These are phyloP conservation scores for Hoplostethus atlanticus DNA, from an alignment of 2,797 vertebrate genomes.

Conservation along the genomic window DNA sequence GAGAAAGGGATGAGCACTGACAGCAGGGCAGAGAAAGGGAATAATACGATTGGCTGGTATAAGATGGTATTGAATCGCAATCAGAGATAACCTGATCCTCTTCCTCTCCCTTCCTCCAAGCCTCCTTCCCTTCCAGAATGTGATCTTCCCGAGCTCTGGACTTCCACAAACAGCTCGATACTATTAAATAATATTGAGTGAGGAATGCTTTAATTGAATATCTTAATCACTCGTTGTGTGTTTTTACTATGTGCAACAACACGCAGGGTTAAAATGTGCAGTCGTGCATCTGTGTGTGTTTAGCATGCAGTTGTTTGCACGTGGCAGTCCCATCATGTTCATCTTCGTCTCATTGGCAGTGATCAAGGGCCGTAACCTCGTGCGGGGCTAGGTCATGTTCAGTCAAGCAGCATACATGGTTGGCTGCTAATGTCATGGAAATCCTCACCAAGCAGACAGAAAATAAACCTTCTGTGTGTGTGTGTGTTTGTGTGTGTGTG, in stretches of 20 bases:
- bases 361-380: constrained; percentile 59
- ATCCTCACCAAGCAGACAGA: constrained; percentile 60
- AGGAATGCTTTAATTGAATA: constrained; percentile 35
- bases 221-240: constrained; percentile 7
- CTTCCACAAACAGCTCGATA: constrained; percentile 69
- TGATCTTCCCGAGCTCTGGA: constrained; percentile 43
- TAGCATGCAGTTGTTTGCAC: constrained; percentile 20
- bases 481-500: not conserved
- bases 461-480: constrained; percentile 38
- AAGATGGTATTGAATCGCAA: constrained; percentile 66
- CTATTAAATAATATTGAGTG: constrained; percentile 46
- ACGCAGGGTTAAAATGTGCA: not conserved
- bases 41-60: constrained; percentile 64
- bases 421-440: constrained; percentile 76
- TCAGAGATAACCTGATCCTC: constrained; percentile 74
- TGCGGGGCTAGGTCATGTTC: constrained; percentile 40
- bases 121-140: constrained; percentile 65
- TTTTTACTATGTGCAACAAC: not conserved
- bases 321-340: constrained; percentile 33
- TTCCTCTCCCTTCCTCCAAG: constrained; percentile 58
- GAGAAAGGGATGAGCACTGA: constrained; percentile 51
- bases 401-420: constrained; percentile 57
- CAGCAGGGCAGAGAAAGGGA: constrained; percentile 39
- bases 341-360: constrained; percentile 52
- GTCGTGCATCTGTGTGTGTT: constrained; percentile 20